Evolutionary conservation across 2,797 vertebrate genomes (phyloP), one percentile per base, ranked within the genome.

Genomic region (Poecile montanus): DNA sequence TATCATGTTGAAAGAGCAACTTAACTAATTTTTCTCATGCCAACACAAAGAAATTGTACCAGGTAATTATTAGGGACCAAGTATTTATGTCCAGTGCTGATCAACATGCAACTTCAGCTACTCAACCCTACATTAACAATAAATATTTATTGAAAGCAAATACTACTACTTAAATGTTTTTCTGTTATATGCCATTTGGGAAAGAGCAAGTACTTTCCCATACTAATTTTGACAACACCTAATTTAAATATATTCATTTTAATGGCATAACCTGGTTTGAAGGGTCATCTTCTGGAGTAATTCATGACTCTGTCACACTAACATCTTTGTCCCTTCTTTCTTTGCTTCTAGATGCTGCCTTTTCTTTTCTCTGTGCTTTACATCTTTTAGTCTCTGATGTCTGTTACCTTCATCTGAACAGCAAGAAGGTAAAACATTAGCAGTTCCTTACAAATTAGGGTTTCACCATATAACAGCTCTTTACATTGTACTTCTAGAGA

Each of bases 341-440:
- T 97, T 97, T 96, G 72, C 93, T 97, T 93, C 95, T 97, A 97
- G 97, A 97, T 96, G 96, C 88, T 97, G 93, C 93, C 93, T 97
- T 98, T 97, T 93, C 94, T 98, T 96, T 97, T 96, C 78, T 97
- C 94, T 97, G 91, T 96, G 82, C 94, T 97, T 98, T 97, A 60
- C 82, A 85, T 76, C 94, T 97, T 96, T 97, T 97, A 98, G 93
- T 94, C 80, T 97, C 87, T 98, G 96, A 54, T 97, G 83, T 97
- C 80, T 97, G 10, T 97, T 96, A 96, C 91, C 72, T 96, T 97
- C 96, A 91, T 80, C 94, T 95, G 93, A 81, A 45, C 86, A 97
- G 44, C 88, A 92, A 96, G 91, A 98, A 98, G 97, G 97, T 98
- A 98, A 98, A 97, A 96, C 29, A 29, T 87, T 54, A 91, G 72